phyloP scores from a whole-genome alignment of 2,113 vertebrate genomes.

The Anarhynchus alexandrinus region DNA sequence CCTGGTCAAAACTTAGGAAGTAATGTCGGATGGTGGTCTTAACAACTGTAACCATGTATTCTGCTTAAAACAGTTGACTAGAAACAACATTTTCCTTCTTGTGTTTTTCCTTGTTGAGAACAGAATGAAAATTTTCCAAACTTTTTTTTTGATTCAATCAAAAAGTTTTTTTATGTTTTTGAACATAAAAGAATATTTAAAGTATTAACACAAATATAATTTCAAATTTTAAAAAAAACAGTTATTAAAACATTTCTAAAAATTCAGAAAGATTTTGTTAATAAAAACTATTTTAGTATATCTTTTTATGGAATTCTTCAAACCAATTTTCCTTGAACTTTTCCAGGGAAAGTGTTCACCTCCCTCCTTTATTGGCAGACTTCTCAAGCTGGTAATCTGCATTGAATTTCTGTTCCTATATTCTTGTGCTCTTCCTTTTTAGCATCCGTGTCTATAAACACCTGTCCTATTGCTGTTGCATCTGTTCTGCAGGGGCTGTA shows the following conservation, averaged over 20 bases:
- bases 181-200: background rate
- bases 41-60: background rate
- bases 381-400: background rate
- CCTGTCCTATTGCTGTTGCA: background rate
- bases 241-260: background rate
- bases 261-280: background rate
- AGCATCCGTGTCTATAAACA: background rate
- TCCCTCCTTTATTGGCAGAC: background rate
- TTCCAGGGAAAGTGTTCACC: background rate
- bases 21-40: background rate
- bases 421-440: background rate
- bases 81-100: background rate
- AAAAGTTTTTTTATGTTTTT: background rate
- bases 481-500: background rate
- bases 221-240: background rate
- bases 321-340: background rate
- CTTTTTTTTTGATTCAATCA: background rate
- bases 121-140: background rate
- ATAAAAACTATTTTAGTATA: background rate
- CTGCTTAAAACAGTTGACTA: background rate
- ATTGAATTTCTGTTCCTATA: background rate
- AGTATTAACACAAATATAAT: background rate
- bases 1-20: background rate
- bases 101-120: background rate
- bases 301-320: background rate